Percentiles rank a stretch among this genome's conserved stretches.
These are phyloP conservation scores for Scaptomyza montana DNA, from an alignment of 1,140 invertebrate species.

Conservation along the genomic window DNA sequence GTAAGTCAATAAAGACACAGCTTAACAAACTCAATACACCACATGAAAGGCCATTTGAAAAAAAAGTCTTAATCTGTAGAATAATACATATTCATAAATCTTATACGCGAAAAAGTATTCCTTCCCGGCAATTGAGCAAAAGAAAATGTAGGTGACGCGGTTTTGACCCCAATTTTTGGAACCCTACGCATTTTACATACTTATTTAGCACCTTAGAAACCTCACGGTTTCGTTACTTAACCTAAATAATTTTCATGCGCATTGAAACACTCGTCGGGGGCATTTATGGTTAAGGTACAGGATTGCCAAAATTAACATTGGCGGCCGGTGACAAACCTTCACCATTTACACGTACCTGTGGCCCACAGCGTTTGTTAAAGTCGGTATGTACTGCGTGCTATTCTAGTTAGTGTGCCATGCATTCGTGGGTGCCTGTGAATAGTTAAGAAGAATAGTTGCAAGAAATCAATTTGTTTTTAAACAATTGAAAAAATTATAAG, in stretches of 20 bases:
- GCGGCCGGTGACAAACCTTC: conserved; percentile 54
- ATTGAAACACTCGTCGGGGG: conserved; percentile 24
- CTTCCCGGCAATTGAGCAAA: neutral
- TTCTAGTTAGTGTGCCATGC: conserved; percentile 13
- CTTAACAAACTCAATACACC: no score
- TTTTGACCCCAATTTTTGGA: conserved; percentile 44
- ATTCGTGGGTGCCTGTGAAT: neutral
- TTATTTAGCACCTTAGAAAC: conserved; percentile 20
- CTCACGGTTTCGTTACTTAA: conserved; percentile 47
- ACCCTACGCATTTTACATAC: neutral
- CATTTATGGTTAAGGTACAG: conserved; percentile 11
- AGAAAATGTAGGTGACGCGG: conserved; percentile 29
- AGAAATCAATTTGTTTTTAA: conserved; percentile 42
- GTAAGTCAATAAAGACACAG: conserved; percentile 38
- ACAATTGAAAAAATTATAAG: neutral
- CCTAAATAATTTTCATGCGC: conserved; percentile 75
- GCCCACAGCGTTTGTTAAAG: neutral
- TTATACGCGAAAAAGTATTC: no score
- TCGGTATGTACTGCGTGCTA: neutral
- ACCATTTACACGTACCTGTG: conserved; percentile 45
- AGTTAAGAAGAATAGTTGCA: neutral
- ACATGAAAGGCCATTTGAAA: no score
- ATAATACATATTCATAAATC: no score
- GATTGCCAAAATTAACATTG: conserved; percentile 4
- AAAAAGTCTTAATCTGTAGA: no score